phyloP scores from a whole-genome alignment of 2,888 invertebrate species.

The Sphecodes monilicornis region DNA sequence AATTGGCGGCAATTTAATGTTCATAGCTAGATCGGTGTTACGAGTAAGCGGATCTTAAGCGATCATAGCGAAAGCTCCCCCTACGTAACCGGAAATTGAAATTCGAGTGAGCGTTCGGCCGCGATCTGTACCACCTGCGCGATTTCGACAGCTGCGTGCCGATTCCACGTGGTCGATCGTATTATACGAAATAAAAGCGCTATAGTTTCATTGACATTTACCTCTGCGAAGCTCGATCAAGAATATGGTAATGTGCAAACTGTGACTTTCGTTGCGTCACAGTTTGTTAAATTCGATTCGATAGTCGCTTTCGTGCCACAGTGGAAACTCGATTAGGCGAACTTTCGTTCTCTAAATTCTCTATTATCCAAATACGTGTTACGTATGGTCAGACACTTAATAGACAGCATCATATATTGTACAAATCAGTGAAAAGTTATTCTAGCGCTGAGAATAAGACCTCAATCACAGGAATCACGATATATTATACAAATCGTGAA shows the following conservation, averaged over 20 bases:
- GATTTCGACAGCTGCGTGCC: constrained; percentile 59
- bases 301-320: not conserved
- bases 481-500: too few relatives aligned
- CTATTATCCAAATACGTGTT: too few relatives aligned
- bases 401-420: too few relatives aligned
- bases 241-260: not conserved
- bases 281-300: not conserved
- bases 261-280: not conserved
- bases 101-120: constrained; percentile 38
- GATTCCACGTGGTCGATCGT: constrained; percentile 26
- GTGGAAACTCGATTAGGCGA: too few relatives aligned
- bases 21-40: constrained; percentile 6
- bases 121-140: constrained; percentile 61
- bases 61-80: constrained; percentile 17
- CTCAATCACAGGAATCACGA: too few relatives aligned
- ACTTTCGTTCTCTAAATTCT: too few relatives aligned
- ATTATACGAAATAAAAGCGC: not conserved
- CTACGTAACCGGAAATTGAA: constrained; percentile 63
- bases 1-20: constrained; percentile 48
- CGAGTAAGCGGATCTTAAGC: constrained; percentile 34
- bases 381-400: too few relatives aligned
- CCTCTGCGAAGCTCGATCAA: not conserved
- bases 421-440: too few relatives aligned
- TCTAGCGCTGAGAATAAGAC: too few relatives aligned
- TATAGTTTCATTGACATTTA: not conserved